Percentiles rank a stretch among this genome's conserved stretches.
Conservation (phyloP, 23 tunicate species). For the Corella eumyota region DNA sequence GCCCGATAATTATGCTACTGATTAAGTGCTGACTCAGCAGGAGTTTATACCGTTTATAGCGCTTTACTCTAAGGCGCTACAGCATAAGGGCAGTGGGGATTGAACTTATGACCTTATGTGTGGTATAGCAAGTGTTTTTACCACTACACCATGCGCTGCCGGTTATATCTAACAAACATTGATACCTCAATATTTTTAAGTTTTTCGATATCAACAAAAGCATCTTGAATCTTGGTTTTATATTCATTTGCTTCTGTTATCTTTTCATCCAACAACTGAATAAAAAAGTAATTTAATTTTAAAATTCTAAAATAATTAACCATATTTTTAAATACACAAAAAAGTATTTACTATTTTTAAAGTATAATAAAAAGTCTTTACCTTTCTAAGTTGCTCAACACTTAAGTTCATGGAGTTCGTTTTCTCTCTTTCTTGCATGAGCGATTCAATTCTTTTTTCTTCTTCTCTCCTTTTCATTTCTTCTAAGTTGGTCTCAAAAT, state of each 20-base stretch:
- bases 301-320: too few relatives aligned
- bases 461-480: conserved; percentile 27
- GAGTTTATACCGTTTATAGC: too few relatives aligned
- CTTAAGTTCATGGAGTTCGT: conserved; percentile 18
- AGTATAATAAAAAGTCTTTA: neutral
- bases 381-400: conserved; percentile 47
- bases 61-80: too few relatives aligned
- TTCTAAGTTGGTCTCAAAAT: conserved; percentile 3
- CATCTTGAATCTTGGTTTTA: conserved; percentile 12
- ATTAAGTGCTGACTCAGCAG: too few relatives aligned
- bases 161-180: too few relatives aligned
- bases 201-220: conserved; percentile 16
- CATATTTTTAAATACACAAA: too few relatives aligned
- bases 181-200: conserved; percentile 52
- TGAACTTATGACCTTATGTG: too few relatives aligned
- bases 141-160: too few relatives aligned
- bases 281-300: too few relatives aligned
- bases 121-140: too few relatives aligned
- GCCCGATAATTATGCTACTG: too few relatives aligned
- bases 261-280: conserved; percentile 28
- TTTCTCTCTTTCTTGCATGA: conserved; percentile 38
- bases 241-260: conserved; percentile 18
- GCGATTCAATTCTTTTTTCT: conserved; percentile 28
- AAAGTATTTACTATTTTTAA: neutral
- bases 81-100: too few relatives aligned